Conservation (phyloP, 2,888 invertebrate species). For the Agrenia bidenticulata region DNA sequence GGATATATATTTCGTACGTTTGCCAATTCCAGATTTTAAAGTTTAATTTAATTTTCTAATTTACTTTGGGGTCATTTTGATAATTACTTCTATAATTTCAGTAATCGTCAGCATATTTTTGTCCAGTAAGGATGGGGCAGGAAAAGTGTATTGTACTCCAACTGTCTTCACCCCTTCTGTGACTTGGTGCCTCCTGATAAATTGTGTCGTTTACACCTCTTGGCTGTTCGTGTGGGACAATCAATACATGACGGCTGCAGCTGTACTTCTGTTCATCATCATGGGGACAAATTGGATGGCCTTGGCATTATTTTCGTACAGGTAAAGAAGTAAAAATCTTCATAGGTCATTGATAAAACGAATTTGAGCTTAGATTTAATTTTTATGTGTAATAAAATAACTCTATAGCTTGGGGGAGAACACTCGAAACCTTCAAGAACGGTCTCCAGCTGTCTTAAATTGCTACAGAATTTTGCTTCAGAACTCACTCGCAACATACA, state of each 20-base stretch:
- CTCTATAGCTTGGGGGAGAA: constrained; percentile 24
- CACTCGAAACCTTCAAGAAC: constrained; percentile 18
- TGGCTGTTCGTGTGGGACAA: constrained; percentile 36
- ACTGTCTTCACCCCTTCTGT: constrained; percentile 12
- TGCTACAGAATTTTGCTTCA: constrained; percentile 22
- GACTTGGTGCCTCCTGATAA: constrained; percentile 7
- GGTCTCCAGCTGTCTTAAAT: constrained; percentile 15
- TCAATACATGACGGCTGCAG: constrained; percentile 20
- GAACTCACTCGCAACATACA: constrained; percentile 23
- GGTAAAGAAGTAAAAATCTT: background rate
- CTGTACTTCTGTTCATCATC: constrained; percentile 9
- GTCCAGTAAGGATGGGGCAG: constrained; percentile 1
- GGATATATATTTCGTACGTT: constrained; percentile 26
- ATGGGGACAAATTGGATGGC: constrained; percentile 29
- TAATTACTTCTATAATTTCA: constrained; percentile 5
- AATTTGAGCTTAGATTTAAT: background rate
- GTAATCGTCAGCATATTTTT: background rate
- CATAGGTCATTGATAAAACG: background rate
- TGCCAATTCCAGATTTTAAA: constrained; percentile 2
- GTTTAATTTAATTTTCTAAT: background rate
- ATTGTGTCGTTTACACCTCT: constrained; percentile 16
- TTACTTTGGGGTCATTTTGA: no score
- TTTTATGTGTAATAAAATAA: background rate
- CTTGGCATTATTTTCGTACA: constrained; percentile 17
- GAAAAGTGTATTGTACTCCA: constrained; percentile 22